These are phyloP conservation scores for Stenchaetothrips biformis DNA, from an alignment of 2,888 invertebrate genomes.

Conservation along the genomic window DNA sequence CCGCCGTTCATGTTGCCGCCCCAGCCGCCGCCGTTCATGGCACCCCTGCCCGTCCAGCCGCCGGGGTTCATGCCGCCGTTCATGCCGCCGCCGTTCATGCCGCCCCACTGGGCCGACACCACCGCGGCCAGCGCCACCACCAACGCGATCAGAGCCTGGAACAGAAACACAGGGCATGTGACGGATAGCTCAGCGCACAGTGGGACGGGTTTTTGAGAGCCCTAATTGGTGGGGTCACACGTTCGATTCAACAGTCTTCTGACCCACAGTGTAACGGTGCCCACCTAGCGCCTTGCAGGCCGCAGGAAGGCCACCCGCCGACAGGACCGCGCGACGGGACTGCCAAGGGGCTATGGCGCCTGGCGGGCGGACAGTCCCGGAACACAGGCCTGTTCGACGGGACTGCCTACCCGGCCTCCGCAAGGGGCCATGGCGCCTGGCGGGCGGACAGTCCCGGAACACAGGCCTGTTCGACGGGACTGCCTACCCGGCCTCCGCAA, in stretches of 20 bases:
- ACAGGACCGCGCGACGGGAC: neutral
- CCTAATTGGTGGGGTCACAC: too few relatives aligned
- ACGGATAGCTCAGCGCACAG: neutral
- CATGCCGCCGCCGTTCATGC: conserved; percentile 3
- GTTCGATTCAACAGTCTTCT: too few relatives aligned
- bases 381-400: too few relatives aligned
- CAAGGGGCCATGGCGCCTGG: too few relatives aligned
- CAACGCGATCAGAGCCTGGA: neutral
- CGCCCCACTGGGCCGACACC: neutral
- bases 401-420: too few relatives aligned
- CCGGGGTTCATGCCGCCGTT: neutral
- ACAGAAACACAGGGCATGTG: neutral
- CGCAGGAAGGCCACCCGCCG: neutral
- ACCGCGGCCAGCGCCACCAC: neutral
- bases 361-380: too few relatives aligned
- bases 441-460: too few relatives aligned
- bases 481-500: too few relatives aligned
- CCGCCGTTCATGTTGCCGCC: too few relatives aligned
- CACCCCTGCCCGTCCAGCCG: neutral
- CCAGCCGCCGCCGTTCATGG: neutral
- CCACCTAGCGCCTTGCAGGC: neutral
- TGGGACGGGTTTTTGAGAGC: neutral
- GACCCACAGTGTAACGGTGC: neutral
- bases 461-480: too few relatives aligned
- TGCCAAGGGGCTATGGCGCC: neutral